A percentile compares a stretch with the other conserved stretches of the same genome.
Conservation (phyloP, 2,888 invertebrate species). For the Muschampia plurimacula region DNA sequence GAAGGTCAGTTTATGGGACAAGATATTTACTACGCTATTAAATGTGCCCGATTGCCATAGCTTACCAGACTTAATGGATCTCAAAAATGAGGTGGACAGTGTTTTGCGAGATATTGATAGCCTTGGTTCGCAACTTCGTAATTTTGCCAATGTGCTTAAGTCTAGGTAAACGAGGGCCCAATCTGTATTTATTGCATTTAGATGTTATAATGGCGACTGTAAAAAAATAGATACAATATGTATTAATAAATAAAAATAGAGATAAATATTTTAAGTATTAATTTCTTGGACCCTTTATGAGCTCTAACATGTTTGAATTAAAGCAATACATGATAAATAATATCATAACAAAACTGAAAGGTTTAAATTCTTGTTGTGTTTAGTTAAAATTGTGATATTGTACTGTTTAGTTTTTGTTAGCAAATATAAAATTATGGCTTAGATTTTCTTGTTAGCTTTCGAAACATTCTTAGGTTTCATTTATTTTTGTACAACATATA, state of each 20-base stretch:
- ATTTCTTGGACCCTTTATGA: conserved; percentile 61
- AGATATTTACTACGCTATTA: conserved; percentile 91
- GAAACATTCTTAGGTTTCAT: conserved; percentile 71
- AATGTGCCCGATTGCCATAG: conserved; percentile 92
- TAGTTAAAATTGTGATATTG: conserved; percentile 82
- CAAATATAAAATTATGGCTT: conserved; percentile 62
- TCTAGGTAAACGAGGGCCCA: conserved; percentile 73
- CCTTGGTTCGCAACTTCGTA: conserved; percentile 73
- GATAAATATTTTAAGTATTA: conserved; percentile 67
- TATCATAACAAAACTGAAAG: conserved; percentile 59
- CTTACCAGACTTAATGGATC: conserved; percentile 89
- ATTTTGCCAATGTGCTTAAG: conserved; percentile 83
- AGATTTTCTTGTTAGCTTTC: conserved; percentile 70
- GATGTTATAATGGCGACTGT: conserved; percentile 72
- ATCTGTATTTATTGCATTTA: conserved; percentile 84
- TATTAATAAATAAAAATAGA: conserved; percentile 63
- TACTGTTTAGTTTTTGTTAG: conserved; percentile 71
- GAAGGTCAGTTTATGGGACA: conserved; percentile 91
- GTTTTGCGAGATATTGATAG: conserved; percentile 69
- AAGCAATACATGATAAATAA: conserved; percentile 72
- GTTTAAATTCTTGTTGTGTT: conserved; percentile 72
- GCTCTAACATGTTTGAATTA: conserved; percentile 56
- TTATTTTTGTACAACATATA: conserved; percentile 80
- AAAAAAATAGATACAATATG: conserved; percentile 71
- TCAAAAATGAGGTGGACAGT: conserved; percentile 79